Conservation (phyloP, 2,797 vertebrate genomes). For the Acrossocheilus fasciatus region DNA sequence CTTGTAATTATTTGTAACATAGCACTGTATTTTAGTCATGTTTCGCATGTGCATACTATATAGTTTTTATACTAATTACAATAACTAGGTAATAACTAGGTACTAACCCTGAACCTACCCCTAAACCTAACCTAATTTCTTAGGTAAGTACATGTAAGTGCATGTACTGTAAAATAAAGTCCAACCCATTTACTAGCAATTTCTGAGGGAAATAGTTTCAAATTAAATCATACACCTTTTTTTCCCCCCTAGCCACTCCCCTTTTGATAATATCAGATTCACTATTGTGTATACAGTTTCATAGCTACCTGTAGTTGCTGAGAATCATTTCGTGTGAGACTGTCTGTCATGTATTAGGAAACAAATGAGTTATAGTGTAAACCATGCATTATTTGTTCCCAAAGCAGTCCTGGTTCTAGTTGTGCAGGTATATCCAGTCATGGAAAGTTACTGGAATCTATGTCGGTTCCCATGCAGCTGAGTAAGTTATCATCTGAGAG, state of each 20-base stretch:
- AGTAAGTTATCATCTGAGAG: not conserved
- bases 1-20: not conserved
- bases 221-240: not conserved
- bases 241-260: not conserved
- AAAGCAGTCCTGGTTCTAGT: conserved; percentile 6
- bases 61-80: not conserved
- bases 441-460: not conserved
- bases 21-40: not conserved
- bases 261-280: not conserved
- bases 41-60: not conserved
- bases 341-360: not conserved
- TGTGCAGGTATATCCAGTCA: conserved; percentile 26
- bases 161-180: not conserved
- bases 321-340: not conserved
- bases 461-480: not conserved
- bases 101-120: not conserved
- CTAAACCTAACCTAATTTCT: not conserved
- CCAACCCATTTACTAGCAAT: not conserved
- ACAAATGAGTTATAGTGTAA: not conserved
- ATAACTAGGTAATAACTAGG: not conserved
- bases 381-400: not conserved
- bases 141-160: not conserved
- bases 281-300: not conserved
- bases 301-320: not conserved
- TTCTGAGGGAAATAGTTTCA: not conserved